Evolutionary conservation across 2,797 vertebrate genomes (phyloP).

Genomic region (Silurus aristotelis): DNA sequence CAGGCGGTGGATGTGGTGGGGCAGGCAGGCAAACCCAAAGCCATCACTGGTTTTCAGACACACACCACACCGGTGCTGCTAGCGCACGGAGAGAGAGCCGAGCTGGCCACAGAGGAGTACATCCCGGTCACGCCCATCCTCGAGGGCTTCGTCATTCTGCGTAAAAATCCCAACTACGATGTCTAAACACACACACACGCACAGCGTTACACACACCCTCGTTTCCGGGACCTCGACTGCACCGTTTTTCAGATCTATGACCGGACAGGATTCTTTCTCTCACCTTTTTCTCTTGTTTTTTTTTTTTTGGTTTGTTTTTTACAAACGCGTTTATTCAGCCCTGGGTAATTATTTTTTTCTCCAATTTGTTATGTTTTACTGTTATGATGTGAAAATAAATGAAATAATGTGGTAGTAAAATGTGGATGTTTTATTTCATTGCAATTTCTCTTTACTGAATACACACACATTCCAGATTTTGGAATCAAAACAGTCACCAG

Average conservation of each 20-base stretch:
- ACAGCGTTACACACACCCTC: slow-evolving; percentile 17
- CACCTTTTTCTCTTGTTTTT: slow-evolving; percentile 19
- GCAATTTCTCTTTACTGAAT: neutral
- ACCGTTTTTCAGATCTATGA: neutral
- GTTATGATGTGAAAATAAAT: slow-evolving; percentile 69
- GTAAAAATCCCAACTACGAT: slow-evolving; percentile 96
- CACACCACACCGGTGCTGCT: slow-evolving; percentile 95
- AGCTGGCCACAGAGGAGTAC: slow-evolving; percentile 95
- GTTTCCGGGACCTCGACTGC: slow-evolving; percentile 26
- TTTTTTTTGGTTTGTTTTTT: slow-evolving; percentile 25
- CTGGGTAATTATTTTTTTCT: slow-evolving; percentile 46
- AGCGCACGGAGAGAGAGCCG: slow-evolving; percentile 93
- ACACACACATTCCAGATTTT: neutral
- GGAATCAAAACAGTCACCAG: too few species aligned
- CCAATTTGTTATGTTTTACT: slow-evolving; percentile 72
- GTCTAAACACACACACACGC: slow-evolving; percentile 71
- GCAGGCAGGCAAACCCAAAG: slow-evolving; percentile 97
- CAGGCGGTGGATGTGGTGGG: slow-evolving; percentile 97
- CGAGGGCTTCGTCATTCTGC: slow-evolving; percentile 95
- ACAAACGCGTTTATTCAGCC: slow-evolving; percentile 43
- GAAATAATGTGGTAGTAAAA: slow-evolving; percentile 49
- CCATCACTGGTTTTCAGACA: slow-evolving; percentile 98
- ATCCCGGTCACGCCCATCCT: slow-evolving; percentile 92
- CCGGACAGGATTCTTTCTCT: slow-evolving; percentile 3
- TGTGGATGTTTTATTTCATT: neutral